These are phyloP conservation scores for Ectobius pallidus DNA, from an alignment of 2,888 invertebrate species.

Conservation along the genomic window DNA sequence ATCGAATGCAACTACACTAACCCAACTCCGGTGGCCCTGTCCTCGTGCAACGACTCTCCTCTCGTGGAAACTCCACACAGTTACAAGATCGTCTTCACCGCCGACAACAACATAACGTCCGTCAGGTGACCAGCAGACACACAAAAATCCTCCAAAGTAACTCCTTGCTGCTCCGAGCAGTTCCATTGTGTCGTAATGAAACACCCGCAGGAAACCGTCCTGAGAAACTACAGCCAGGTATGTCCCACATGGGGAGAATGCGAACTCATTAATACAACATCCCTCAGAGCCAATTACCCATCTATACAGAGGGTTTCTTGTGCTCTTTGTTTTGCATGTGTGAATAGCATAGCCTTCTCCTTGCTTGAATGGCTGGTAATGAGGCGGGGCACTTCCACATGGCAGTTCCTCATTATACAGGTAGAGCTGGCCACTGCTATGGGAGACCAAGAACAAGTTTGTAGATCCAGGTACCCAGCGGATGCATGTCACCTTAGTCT, in stretches of 20 bases:
- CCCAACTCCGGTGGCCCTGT: slow-evolving; percentile 98
- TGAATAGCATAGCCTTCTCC: slow-evolving; percentile 94
- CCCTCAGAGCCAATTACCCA: slow-evolving; percentile 86
- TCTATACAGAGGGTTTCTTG: slow-evolving; percentile 92
- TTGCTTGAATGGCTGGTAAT: slow-evolving; percentile 93
- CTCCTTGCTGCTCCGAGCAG: slow-evolving; percentile 91
- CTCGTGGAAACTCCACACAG: slow-evolving; percentile 94
- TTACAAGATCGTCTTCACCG: slow-evolving; percentile 98
- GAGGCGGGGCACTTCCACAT: slow-evolving; percentile 88
- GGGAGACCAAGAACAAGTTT: slow-evolving; percentile 92
- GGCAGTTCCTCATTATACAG: slow-evolving; percentile 95
- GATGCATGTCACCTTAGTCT: slow-evolving; percentile 94
- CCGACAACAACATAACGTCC: slow-evolving; percentile 94
- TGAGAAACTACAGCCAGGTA: slow-evolving; percentile 94
- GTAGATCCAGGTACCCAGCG: slow-evolving; percentile 96
- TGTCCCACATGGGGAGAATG: slow-evolving; percentile 93
- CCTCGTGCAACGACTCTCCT: slow-evolving; percentile 95
- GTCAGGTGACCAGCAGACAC: slow-evolving; percentile 98
- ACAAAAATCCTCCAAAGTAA: slow-evolving; percentile 97
- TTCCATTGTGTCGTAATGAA: slow-evolving; percentile 98
- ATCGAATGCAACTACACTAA: slow-evolving; percentile 95
- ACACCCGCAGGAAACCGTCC: slow-evolving; percentile 93
- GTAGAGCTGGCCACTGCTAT: slow-evolving; percentile 95
- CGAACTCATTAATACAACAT: slow-evolving; percentile 92
- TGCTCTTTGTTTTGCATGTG: slow-evolving; percentile 95